Base-by-base conservation (phyloP, 2,888 invertebrate genomes). In the Polylopha cassiicola region DNA sequence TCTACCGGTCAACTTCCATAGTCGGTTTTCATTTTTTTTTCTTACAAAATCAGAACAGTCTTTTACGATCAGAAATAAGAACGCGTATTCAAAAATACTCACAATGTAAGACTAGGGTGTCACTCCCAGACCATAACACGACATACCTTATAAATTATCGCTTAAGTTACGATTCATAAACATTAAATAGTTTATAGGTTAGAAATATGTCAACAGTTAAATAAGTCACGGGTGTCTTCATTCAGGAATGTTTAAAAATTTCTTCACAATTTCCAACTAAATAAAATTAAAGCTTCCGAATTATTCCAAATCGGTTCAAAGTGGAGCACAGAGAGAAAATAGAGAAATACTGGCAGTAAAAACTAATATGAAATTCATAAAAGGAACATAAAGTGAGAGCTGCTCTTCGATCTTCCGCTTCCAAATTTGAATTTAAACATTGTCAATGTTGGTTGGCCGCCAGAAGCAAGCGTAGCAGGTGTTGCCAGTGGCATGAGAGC, bases 381-480 rank as follows among this genome's bases (percentile, higher is more conserved):
- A 54, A 62, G 62, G 64, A 64, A 62, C 56, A 48, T 47, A 44
- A 32, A 21, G 27, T 29, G 22, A 34, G 15, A 24, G 27, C 17
- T 30, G 18, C 10, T 31, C 15, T 6, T 51, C 45, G 46, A 48
- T 46, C 45, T 48, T 36, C 38, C 41, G 39, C 39, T 21, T 41
- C 39, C 24, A 44, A 44, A 50, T 52, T 47, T 39, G 54, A 50
- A 52, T 55, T 55, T 47, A 46, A 50, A 81, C 81, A 58, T 69
- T 66, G 64, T 80, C 76, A 50, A 73, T 72, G 62, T 73, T 68
- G 52, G 62, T 50, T 49, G 73, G 68, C 53, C 61, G 65, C 73
- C 75, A 73, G 62, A 84, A 78, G 64, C 80, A 82, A 48, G 73
- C 53, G 64, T 73, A 75, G 65, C 82, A 81, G 43, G 68, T 62